Conservation (phyloP, 2,113 vertebrate species). For the Microcebus ravelobensis region DNA sequence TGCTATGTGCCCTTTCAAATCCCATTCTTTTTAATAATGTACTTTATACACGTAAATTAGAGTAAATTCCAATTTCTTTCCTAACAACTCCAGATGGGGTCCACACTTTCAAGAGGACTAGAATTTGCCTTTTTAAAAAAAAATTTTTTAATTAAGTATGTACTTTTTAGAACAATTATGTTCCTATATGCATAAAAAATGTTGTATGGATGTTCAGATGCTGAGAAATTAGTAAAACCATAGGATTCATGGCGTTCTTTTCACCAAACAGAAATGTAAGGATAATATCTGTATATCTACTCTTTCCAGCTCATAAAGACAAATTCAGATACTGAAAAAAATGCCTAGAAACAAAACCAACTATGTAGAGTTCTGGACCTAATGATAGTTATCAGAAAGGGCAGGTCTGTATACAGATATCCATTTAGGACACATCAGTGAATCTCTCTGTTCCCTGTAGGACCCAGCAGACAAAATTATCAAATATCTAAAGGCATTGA, state of each 20-base stretch:
- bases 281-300: background rate
- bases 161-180: slow-evolving; percentile 50
- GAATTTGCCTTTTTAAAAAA: background rate
- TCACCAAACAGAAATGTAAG: slow-evolving; percentile 38
- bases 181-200: slow-evolving; percentile 59
- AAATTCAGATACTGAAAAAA: background rate
- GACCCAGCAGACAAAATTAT: slow-evolving; percentile 78
- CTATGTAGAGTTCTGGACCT: background rate
- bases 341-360: background rate
- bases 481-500: slow-evolving; percentile 73
- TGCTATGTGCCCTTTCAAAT: slow-evolving; percentile 71
- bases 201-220: background rate
- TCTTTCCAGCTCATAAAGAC: slow-evolving; percentile 27
- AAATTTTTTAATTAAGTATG: background rate
- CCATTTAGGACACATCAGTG: slow-evolving; percentile 80
- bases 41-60: slow-evolving; percentile 67
- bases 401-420: slow-evolving; percentile 72
- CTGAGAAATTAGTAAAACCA: slow-evolving; percentile 37
- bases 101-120: slow-evolving; percentile 63
- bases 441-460: slow-evolving; percentile 74
- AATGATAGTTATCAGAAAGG: background rate
- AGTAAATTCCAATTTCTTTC: slow-evolving; percentile 70
- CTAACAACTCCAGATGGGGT: slow-evolving; percentile 67
- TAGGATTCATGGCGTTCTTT: slow-evolving; percentile 9
- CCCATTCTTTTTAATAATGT: slow-evolving; percentile 64